Evolutionary conservation across 2,888 invertebrate genomes (phyloP), one percentile per base, ranked within the genome.

Genomic region (Lycocerus yunnanus): DNA sequence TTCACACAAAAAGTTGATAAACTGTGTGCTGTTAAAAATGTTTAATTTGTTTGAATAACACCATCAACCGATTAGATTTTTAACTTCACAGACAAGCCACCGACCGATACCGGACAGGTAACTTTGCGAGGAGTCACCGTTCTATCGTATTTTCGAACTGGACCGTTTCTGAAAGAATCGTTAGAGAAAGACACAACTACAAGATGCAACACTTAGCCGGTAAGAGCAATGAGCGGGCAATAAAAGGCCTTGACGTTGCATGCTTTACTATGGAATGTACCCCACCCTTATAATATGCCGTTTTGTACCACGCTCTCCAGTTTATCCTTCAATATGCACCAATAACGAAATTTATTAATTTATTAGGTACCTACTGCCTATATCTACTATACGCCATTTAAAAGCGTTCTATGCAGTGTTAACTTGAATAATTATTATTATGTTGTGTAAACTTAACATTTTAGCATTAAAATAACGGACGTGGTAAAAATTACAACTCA

Each of bases 111-210:
- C 60, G 76, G 68, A 68, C 67, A 69, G 68, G 66, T 73, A 69
- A 60, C 60, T 66, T 73, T 65, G 65, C 68, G 75, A 59, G 71
- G 71, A 78, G 78, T 77, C 79, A 77, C 73, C 77, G 76, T 73
- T 76, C 76, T 77, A 73, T 75, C 75, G 43, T 43, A 43, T 43
- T 43, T 69, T 72, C 59, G 69, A 69, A 65, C 71, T 73, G 73
- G 73, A 73, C 73, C 71, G 71, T 68, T 70, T 63, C 69, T 68
- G 65, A 21, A 43, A 58, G 14, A 14, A 43, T 60, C 68, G 9
- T 60, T 59, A 18, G 43, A 61, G 65, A 75, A 66, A 75, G 66
- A 75, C 43, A 75, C 58, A 66, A 43, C 58, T 15, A 15, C 66
- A 73, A 73, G 73, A 76, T 73, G 73, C 76, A 76, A 73, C 71